Conservation (phyloP, 2,797 vertebrate genomes). For the Hydrocynus forskahlii region DNA sequence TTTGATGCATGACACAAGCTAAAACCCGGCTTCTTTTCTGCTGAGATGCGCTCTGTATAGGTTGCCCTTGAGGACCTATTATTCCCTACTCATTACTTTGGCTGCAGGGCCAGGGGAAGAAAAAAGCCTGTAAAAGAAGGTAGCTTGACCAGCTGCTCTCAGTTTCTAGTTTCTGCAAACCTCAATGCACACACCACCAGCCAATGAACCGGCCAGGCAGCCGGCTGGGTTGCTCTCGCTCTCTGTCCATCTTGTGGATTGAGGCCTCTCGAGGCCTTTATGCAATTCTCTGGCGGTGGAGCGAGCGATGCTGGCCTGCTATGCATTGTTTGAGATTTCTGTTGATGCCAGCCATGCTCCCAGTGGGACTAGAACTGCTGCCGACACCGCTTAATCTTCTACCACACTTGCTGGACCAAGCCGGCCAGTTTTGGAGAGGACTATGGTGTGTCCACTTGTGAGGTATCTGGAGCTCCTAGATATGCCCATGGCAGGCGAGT, state of each 20-base stretch:
- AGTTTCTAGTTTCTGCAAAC: slow-evolving; percentile 29
- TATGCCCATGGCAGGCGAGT: slow-evolving; percentile 32
- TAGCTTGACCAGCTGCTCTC: slow-evolving; percentile 48
- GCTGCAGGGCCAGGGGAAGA: slow-evolving; percentile 32
- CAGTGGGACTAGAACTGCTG: slow-evolving; percentile 20
- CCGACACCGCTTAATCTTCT: slow-evolving; percentile 38
- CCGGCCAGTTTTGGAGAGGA: slow-evolving; percentile 27
- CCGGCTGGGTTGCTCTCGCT: neutral
- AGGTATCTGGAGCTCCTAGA: slow-evolving; percentile 43
- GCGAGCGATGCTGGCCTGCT: slow-evolving; percentile 11
- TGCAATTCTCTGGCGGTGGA: slow-evolving; percentile 28
- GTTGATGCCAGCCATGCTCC: slow-evolving; percentile 29
- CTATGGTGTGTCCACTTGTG: slow-evolving; percentile 23
- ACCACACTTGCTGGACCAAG: slow-evolving; percentile 24
- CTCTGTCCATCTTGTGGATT: slow-evolving; percentile 24
- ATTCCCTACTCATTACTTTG: slow-evolving; percentile 55
- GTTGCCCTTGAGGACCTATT: slow-evolving; percentile 54
- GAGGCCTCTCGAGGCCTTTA: slow-evolving; percentile 27
- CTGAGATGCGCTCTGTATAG: slow-evolving; percentile 44
- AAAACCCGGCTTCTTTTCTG: slow-evolving; percentile 45
- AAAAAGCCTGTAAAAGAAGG: slow-evolving; percentile 29
- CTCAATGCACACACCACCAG: slow-evolving; percentile 34
- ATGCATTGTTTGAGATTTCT: slow-evolving; percentile 31
- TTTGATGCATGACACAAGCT: slow-evolving; percentile 35
- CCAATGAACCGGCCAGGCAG: slow-evolving; percentile 19